Base-by-base conservation (phyloP, 2,888 invertebrate species). In the Hydriomena furcata region DNA sequence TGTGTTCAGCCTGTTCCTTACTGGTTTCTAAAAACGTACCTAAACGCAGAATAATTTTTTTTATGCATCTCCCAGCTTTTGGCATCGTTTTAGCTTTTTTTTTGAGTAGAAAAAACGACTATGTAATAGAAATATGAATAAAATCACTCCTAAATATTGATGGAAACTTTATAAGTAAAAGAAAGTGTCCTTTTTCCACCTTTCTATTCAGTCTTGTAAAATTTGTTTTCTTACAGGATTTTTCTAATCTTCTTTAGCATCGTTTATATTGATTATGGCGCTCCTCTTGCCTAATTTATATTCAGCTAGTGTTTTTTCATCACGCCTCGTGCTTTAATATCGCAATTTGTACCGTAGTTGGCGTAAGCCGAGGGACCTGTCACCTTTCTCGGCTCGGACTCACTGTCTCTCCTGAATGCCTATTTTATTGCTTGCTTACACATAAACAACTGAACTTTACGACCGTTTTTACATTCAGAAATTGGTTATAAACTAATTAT, bases 241-340 rank as follows among this genome's bases (percentile, higher is more conserved):
- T 84, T 87, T 89, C 88, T 91, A 91, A 91, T 91, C 89, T 89
- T 84, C 85, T 80, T 84, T 82, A 84, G 84, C 84, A 90, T 91
- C 91, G 87, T 91, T 91, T 91, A 90, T 91, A 91, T 91, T 90
- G 91, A 91, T 91, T 91, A 91, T 91, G 84, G 88, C 83, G 85
- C 77, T 79, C 76, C 82, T 82, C 82, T 78, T 72, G 77, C 87
- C 90, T 90, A 87, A 91, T 91, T 91, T 91, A 91, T 90, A 91
- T 91, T 91, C 91, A 86, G 88, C 82, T 84, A 84, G 91, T 87
- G 91, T 91, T 91, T 90, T 91, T 91, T 91, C 91, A 91, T 91
- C 91, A 90, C 89, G 85, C 82, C 80, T 78, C 76, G 89, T 87
- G 87, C 84, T 89, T n/a, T 88, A 88, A 90, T 89, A 89, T 89